Evolutionary conservation across 2,888 invertebrate genomes (phyloP).

Genomic region (Leucozona laternaria): DNA sequence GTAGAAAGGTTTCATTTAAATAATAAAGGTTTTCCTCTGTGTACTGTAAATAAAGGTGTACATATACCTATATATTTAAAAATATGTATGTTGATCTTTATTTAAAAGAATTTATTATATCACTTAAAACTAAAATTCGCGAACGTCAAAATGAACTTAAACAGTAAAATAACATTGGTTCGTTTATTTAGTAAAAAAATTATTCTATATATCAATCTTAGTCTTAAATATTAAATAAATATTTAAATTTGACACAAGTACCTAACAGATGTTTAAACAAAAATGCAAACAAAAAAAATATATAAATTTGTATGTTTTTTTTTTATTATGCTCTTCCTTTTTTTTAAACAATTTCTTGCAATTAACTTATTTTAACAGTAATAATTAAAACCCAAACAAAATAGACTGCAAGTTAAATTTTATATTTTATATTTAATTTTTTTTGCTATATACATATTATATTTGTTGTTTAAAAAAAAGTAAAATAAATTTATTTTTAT

Average conservation of each 20-base stretch:
- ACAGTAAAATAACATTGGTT: constrained; percentile 6
- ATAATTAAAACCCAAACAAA: constrained; percentile 36
- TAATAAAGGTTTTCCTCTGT: constrained; percentile 27
- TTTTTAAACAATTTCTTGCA: constrained; percentile 36
- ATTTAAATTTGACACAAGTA: constrained; percentile 63
- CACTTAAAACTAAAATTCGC: constrained; percentile 27
- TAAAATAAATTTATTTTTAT: constrained; percentile 12
- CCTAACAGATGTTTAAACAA: constrained; percentile 60
- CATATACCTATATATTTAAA: constrained; percentile 26
- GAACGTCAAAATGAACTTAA: constrained; percentile 26
- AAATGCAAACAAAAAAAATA: constrained; percentile 22
- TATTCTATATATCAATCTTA: constrained; percentile 45
- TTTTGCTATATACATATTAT: constrained; percentile 31
- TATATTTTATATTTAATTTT: constrained; percentile 30
- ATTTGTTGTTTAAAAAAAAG: constrained; percentile 14
- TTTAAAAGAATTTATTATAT: constrained; percentile 34
- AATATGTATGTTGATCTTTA: constrained; percentile 29
- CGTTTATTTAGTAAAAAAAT: constrained; percentile 33
- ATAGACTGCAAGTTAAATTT: constrained; percentile 65
- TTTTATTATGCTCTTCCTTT: constrained; percentile 13
- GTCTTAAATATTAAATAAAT: constrained; percentile 46
- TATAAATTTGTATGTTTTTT: constrained; percentile 18
- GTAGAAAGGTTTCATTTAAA: constrained; percentile 49
- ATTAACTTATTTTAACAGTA: constrained; percentile 57
- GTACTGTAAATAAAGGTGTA: constrained; percentile 61